Base-by-base conservation (phyloP, 2,113 vertebrate genomes). In the Oncorhynchus masou region DNA sequence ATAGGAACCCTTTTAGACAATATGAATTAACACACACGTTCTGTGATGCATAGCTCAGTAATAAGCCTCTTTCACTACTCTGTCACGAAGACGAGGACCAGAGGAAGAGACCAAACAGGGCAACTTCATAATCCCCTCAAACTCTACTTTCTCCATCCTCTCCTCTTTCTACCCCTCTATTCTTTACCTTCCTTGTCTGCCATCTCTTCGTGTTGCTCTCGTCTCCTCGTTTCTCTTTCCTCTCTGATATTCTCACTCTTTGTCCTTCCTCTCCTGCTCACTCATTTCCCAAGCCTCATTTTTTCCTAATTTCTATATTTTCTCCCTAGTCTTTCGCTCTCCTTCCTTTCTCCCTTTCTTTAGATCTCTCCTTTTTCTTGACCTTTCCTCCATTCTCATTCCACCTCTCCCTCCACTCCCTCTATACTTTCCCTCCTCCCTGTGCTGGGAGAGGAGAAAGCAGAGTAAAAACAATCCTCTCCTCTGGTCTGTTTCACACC, bases 1-100 rank as follows among this genome's bases (percentile, higher is more conserved):
- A 19, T 19, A 15, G 15, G 49, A 54, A 54, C 49, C 77, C 25
- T 86, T 81, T 81, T 78, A 86, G 81, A 82, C 80, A 70, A 84
- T 86, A 89, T 87, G 86, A 90, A 90, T 88, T 81, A 83, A 62
- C 59, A 22, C 59, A 62, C n/a, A 62, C n/a, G 2, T 5, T 22
- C 49, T 13, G 12, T 54, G 49, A 54, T 13, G 15, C 49, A 54
- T 54, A 54, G 49, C 49, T 54, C 49, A 54, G 49, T 54, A 54
- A 54, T 54, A 54, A 54, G 49, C 64, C 5, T 29, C 22, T 45
- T 85, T 88, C 88, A 88, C 81, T 82, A 80, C 88, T 85, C 86
- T 84, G 84, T 91, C 88, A 90, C 82, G 74, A 83, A 83, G 89
- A 90, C 87, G 85, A 79, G 75, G 86, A 84, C 88, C 90, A 91